Conservation (phyloP, 2,888 invertebrate species). For the Julus scanicus region DNA sequence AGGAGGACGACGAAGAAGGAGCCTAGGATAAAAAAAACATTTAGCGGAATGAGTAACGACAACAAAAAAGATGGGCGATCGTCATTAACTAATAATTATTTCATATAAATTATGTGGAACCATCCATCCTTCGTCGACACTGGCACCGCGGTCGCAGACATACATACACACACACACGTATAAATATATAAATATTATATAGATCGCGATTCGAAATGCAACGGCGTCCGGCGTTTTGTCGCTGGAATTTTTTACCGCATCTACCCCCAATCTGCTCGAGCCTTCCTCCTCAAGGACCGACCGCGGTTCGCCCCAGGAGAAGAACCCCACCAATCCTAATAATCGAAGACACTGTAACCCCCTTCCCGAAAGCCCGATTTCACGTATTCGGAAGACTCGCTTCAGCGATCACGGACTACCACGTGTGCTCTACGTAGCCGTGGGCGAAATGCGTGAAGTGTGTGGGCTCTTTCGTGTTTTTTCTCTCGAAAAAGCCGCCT, state of each 20-base stretch:
- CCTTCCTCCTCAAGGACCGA: background rate
- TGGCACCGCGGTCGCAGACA: no score
- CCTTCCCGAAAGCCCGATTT: background rate
- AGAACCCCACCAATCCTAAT: no score
- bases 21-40: conserved; percentile 6
- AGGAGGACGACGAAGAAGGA: conserved; percentile 73
- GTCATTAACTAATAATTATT: background rate
- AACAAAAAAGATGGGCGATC: background rate
- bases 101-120: background rate
- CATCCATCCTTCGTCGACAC: background rate
- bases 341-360: background rate
- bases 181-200: conserved; percentile 33
- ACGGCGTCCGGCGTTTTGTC: background rate
- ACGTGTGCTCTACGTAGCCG: background rate
- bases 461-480: background rate
- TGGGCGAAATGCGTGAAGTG: background rate
- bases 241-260: background rate
- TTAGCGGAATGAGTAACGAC: background rate
- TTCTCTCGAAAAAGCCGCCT: background rate
- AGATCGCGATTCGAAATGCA: background rate
- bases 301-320: no score
- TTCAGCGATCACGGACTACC: background rate
- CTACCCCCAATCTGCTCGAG: background rate
- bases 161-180: background rate
- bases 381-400: no score